phyloP scores from a whole-genome alignment of 2,113 vertebrate genomes.

The Gymnarchus niloticus region DNA sequence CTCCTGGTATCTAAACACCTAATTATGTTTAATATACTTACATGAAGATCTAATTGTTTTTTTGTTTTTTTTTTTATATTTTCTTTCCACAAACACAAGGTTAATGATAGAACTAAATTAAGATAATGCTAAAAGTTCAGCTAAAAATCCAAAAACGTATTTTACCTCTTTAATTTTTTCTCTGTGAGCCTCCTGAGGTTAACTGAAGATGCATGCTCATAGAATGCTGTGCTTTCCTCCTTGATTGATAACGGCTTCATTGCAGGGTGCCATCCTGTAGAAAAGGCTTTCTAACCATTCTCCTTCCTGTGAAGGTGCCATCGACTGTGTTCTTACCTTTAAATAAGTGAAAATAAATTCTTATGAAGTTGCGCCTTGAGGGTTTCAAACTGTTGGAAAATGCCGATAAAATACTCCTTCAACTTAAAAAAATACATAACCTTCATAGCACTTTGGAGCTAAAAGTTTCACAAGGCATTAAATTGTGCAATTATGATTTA shows the following conservation, averaged over 20 bases:
- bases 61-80: neutral
- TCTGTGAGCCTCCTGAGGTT: neutral
- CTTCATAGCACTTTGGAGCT: too few relatives aligned
- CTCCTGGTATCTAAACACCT: neutral
- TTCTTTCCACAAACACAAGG: neutral
- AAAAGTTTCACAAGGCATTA: too few relatives aligned
- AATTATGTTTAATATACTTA: slow-evolving; percentile 8
- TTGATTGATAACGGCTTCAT: slow-evolving; percentile 15
- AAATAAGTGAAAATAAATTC: slow-evolving; percentile 20
- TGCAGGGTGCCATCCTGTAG: slow-evolving; percentile 15
- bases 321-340: slow-evolving; percentile 2
- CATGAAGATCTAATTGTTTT: neutral
- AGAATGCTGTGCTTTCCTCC: neutral
- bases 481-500: too few relatives aligned
- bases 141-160: neutral
- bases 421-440: too few relatives aligned
- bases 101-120: slow-evolving; percentile 2
- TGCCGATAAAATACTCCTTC: too few relatives aligned
- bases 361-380: neutral
- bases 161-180: neutral
- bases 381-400: neutral
- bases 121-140: neutral
- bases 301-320: slow-evolving; percentile 2
- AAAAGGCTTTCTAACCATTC: neutral
- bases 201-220: neutral